These are phyloP conservation scores for Cacatua alba DNA, from an alignment of 2,113 vertebrate genomes.

Conservation along the genomic window DNA sequence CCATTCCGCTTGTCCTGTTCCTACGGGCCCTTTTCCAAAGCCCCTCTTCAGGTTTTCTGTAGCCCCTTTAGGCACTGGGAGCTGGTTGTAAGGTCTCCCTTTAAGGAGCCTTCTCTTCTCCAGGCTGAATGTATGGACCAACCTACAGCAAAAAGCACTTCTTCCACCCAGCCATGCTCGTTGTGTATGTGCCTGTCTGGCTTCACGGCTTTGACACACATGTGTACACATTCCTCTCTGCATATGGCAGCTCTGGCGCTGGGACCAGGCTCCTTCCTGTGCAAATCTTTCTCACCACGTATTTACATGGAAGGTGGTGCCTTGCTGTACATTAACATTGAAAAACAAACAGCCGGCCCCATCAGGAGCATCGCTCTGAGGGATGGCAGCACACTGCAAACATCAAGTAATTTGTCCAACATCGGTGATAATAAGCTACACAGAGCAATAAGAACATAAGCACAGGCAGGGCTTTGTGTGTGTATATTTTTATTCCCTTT, in stretches of 20 bases:
- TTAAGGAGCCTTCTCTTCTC: background rate
- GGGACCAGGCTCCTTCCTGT: accelerated
- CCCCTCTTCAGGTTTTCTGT: background rate
- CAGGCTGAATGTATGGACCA: background rate
- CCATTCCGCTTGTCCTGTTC: background rate
- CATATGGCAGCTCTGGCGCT: accelerated
- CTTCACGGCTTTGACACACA: accelerated
- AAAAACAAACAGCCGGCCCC: background rate
- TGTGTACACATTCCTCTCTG: accelerated
- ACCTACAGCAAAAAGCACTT: background rate
- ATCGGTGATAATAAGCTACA: conserved; percentile 54
- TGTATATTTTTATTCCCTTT: background rate
- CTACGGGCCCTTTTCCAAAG: background rate
- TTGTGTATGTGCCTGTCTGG: accelerated
- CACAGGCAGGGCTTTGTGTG: conserved; percentile 54
- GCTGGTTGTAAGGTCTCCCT: background rate
- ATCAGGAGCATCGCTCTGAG: background rate
- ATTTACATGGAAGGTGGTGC: background rate
- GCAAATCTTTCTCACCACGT: accelerated
- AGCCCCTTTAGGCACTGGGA: background rate
- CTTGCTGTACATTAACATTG: background rate
- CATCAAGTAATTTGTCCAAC: conserved; percentile 70
- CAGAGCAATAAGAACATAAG: conserved; percentile 45
- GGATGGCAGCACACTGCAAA: background rate
- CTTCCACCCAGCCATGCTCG: accelerated